Base-by-base conservation (phyloP, 2,113 vertebrate species). In the Proterorhinus semilunaris region DNA sequence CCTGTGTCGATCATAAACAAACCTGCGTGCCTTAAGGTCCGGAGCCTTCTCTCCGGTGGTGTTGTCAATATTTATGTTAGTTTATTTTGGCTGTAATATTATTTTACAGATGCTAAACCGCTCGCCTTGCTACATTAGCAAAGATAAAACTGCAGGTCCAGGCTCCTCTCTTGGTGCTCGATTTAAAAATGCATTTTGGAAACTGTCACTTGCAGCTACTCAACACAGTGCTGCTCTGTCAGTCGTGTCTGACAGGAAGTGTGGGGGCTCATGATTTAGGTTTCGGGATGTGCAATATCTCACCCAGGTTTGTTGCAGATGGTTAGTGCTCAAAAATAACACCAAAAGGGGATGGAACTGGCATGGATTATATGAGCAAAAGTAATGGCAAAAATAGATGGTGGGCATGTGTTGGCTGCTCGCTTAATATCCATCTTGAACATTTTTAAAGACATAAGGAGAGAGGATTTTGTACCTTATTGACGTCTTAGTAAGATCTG, bases 241-340 rank as follows among this genome's bases (percentile, higher is more conserved):
- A 44, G 13, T 61, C 8, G 42, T 61, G 42, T 61, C 42, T 44
- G 58, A 61, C 58, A 61, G 58, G 58, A 61, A 61, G 58, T 61
- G 58, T 61, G 58, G 58, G 58, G 36, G 58, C 58, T 61, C 58
- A 61, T 61, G 58, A 61, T 61, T 61, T 44, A 61, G 43, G 58
- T 44, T n/a, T 59, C 13, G 16, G 58, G 58, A 61, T 61, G 58
- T 61, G 58, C 58, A 15, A 61, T 61, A 45, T 61, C 13, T 61
- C 58, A 55, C 9, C 8, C 16, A 61, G 58, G 58, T 61, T 61
- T 44, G 42, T 44, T 61, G 16, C 43, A 61, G 58, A 44, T 4
- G 58, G 42, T 61, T 61, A 61, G 7, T 15, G 15, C 42, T 44
- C 42, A 61, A 45, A 61, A 45, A 61, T 8, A 59, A 59, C 11